These are phyloP conservation scores for Rhagologus leucostigma DNA, from an alignment of 2,113 vertebrate genomes.

Conservation along the genomic window DNA sequence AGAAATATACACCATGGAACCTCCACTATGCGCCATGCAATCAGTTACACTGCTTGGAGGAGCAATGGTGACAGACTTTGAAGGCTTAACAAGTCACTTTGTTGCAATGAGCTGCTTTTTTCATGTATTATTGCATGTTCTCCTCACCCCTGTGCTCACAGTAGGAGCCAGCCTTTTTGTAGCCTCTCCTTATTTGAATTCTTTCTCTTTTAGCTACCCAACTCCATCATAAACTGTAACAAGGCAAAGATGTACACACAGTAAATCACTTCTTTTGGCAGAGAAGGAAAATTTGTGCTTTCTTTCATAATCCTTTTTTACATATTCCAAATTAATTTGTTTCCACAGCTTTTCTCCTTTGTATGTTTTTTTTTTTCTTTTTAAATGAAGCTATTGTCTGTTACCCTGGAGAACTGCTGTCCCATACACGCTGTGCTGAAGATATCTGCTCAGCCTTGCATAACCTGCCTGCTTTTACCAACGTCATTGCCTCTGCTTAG, in stretches of 20 bases:
- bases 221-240: constrained; percentile 27
- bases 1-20: not conserved
- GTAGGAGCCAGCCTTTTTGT: constrained; percentile 14
- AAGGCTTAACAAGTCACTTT: constrained; percentile 27
- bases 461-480: not conserved
- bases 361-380: not conserved
- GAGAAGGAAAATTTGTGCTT: constrained; percentile 35
- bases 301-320: constrained; percentile 49
- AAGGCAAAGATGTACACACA: not conserved
- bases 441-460: not conserved
- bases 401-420: constrained; percentile 19
- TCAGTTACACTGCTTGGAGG: constrained; percentile 37
- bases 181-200: constrained; percentile 47
- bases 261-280: not conserved
- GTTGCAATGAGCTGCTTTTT: constrained; percentile 24
- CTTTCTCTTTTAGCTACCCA: constrained; percentile 41
- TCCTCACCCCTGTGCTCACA: constrained; percentile 12
- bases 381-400: not conserved
- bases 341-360: constrained; percentile 41
- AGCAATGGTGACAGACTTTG: not conserved
- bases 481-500: not conserved
- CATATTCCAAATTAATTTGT: constrained; percentile 48
- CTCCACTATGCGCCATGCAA: not conserved
- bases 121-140: constrained; percentile 12
- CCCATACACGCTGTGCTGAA: not conserved